These are phyloP conservation scores for Stegostoma tigrinum DNA, from an alignment of 2,113 vertebrate species.

Conservation along the genomic window DNA sequence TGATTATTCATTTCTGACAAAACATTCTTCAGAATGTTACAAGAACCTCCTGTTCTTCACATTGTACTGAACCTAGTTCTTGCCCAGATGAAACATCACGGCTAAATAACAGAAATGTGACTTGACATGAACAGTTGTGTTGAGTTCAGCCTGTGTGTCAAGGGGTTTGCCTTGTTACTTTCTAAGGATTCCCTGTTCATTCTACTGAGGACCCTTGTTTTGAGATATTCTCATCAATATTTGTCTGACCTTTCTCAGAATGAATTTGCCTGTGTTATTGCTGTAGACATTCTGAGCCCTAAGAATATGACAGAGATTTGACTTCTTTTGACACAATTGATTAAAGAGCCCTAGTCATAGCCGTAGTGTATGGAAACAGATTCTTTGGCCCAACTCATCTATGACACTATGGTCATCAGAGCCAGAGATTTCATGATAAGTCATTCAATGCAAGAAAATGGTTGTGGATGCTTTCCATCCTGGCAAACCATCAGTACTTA, in stretches of 20 bases:
- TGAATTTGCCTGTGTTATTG: neutral
- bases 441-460: no score
- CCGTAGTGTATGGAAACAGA: no score
- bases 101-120: neutral
- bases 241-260: neutral
- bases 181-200: neutral
- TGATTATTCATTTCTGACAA: neutral
- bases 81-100: neutral
- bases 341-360: no score
- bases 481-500: no score
- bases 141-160: neutral
- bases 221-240: neutral
- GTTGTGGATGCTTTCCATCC: no score
- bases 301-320: neutral
- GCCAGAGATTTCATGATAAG: no score
- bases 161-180: neutral
- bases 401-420: no score
- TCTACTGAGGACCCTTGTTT: neutral
- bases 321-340: neutral
- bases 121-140: neutral
- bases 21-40: neutral
- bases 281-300: neutral
- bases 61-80: neutral
- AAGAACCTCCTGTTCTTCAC: neutral
- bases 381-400: no score